These are phyloP conservation scores for Berghia stephanieae DNA, from an alignment of 1,140 invertebrate genomes.

Conservation along the genomic window DNA sequence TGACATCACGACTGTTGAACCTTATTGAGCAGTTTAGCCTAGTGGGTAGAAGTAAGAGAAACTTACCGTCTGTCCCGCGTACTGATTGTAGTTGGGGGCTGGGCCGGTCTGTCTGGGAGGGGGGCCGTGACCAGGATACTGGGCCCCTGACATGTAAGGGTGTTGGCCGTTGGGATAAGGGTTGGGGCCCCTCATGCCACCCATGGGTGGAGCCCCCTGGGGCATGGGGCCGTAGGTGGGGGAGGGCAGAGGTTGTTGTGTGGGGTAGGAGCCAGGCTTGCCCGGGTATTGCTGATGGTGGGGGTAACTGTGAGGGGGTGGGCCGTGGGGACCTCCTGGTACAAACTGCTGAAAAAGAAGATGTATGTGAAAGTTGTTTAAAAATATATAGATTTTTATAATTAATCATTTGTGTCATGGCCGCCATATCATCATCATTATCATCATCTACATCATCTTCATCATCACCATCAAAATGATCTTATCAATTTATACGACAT, in stretches of 20 bases:
- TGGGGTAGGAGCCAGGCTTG: slow-evolving; percentile 57
- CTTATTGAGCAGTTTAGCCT: too few species aligned
- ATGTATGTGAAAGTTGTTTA: too few species aligned
- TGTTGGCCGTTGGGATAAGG: slow-evolving; percentile 55
- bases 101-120: slow-evolving; percentile 35
- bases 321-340: slow-evolving; percentile 33
- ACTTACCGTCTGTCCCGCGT: slow-evolving; percentile 39
- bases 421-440: too few species aligned
- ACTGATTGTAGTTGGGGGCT: slow-evolving; percentile 44
- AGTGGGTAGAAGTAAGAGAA: too few species aligned
- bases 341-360: slow-evolving; percentile 37
- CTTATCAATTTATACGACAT: too few species aligned
- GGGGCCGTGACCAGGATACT: slow-evolving; percentile 45
- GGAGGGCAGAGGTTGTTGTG: slow-evolving; percentile 62
- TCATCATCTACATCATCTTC: too few species aligned
- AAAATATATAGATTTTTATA: neutral
- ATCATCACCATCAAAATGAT: too few species aligned
- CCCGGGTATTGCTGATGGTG: slow-evolving; percentile 50
- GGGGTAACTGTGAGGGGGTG: slow-evolving; percentile 37
- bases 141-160: slow-evolving; percentile 52
- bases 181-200: slow-evolving; percentile 51
- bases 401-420: too few species aligned
- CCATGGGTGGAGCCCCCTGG: slow-evolving; percentile 55
- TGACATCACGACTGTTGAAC: too few species aligned
- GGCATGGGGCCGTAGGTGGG: slow-evolving; percentile 58